Evolutionary conservation across 2,888 invertebrate species (phyloP), one percentile per base, ranked within the genome.

Genomic region (Zele albiditarsus): DNA sequence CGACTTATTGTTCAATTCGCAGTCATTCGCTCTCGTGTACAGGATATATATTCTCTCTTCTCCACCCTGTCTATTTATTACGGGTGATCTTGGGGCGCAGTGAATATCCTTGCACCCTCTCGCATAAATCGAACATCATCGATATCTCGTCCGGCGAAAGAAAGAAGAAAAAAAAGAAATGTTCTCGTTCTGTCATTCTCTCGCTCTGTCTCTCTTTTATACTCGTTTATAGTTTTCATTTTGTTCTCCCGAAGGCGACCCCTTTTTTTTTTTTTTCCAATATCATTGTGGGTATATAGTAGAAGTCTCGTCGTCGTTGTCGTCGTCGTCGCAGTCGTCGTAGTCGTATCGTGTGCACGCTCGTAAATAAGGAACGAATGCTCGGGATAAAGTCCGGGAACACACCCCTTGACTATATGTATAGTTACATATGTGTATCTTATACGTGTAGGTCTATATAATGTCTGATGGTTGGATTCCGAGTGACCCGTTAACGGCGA

Each of bases 361-460:
- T 80, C 80, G 80, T 80, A 80, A 80, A 80, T 80, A 80, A 80
- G 75, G 70, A 80, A 80, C 80, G 79, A 78, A 80, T 78, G 76
- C 73, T 62, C 57, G 46, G 77, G 78, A 78, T 79, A 78, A 80
- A 80, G 75, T 78, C 71, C 53, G 16, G 53, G 74, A 80, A 80
- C 79, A 78, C 78, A 78, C 80, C 79, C 79, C 77, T 71, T 65
- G 16, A 28, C 27, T 20, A 53, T 6, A 20, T 53, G 2, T 53
- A 53, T 53, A 38, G 38, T 12, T 38, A 53, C n/a, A 53, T 53
- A 23, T 38, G 53, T 42, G 28, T 67, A 62, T 38, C 38, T 38
- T 38, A 38, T 74, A 73, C 73, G 66, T 65, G 33, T 31, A 73
- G 65, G 67, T 42, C 53, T 49, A 23, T 66, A 53, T 49, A 33